Conservation (phyloP, 2,797 vertebrate species). For the Falco berigora region DNA sequence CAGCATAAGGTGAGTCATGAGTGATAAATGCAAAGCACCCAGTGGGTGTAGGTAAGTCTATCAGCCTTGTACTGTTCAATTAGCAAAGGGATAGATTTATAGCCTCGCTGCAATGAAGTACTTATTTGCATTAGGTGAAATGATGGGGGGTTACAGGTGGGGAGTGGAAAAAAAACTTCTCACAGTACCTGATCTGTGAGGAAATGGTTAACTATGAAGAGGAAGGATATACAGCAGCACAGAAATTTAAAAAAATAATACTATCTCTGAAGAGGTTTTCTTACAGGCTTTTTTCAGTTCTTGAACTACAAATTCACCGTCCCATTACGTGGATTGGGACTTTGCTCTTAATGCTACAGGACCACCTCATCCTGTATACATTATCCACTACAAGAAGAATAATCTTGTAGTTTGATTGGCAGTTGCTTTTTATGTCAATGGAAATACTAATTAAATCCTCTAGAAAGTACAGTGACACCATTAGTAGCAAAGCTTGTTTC, state of each 20-base stretch:
- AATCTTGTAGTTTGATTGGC: neutral
- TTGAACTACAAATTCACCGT: neutral
- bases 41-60: neutral
- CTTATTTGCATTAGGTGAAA: neutral
- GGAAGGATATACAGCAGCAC: neutral
- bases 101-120: neutral
- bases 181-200: neutral
- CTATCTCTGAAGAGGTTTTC: neutral
- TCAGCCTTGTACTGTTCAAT: neutral
- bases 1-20: constrained; percentile 90
- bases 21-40: neutral
- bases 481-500: neutral
- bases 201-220: neutral
- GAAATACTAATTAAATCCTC: neutral
- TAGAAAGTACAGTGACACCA: neutral
- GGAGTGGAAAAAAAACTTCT: neutral
- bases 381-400: neutral
- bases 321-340: neutral
- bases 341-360: neutral
- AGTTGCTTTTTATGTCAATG: neutral
- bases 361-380: neutral
- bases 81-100: neutral
- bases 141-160: neutral
- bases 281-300: neutral
- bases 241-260: neutral